Evolutionary conservation across 2,113 vertebrate genomes (phyloP).

Genomic region (Scatophagus argus): DNA sequence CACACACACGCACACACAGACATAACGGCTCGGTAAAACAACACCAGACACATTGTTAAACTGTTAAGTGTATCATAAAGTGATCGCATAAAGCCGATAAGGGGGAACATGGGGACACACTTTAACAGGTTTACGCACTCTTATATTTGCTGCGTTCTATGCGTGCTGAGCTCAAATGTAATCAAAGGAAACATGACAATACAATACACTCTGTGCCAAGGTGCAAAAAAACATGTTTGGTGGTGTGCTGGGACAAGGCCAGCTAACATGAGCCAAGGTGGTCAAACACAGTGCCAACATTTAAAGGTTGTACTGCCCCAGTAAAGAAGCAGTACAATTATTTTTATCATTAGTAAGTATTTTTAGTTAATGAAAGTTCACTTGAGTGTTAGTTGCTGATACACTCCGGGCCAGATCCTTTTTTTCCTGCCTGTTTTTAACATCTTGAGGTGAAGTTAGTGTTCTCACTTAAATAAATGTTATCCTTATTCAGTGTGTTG

Average conservation of each 20-base stretch:
- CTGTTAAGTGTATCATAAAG: neutral
- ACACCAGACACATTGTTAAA: conserved; percentile 4
- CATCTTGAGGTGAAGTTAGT: neutral
- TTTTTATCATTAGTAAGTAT: neutral
- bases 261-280: neutral
- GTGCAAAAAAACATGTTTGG: neutral
- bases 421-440: neutral
- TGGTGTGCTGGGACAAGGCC: no score
- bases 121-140: conserved; percentile 4
- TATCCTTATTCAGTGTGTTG: neutral
- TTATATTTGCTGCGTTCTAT: neutral
- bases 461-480: neutral
- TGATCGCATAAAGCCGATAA: conserved; percentile 9
- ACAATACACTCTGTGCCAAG: neutral
- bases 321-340: neutral
- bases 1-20: neutral
- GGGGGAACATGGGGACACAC: conserved; percentile 6
- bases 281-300: neutral
- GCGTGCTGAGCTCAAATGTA: neutral
- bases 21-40: conserved; percentile 17
- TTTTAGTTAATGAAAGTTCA: neutral
- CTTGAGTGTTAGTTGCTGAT: neutral
- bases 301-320: neutral
- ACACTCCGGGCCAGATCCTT: neutral
- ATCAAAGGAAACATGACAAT: neutral